Base-by-base conservation (phyloP, 2,113 vertebrate genomes). In the Syngnathoides biaculeatus region DNA sequence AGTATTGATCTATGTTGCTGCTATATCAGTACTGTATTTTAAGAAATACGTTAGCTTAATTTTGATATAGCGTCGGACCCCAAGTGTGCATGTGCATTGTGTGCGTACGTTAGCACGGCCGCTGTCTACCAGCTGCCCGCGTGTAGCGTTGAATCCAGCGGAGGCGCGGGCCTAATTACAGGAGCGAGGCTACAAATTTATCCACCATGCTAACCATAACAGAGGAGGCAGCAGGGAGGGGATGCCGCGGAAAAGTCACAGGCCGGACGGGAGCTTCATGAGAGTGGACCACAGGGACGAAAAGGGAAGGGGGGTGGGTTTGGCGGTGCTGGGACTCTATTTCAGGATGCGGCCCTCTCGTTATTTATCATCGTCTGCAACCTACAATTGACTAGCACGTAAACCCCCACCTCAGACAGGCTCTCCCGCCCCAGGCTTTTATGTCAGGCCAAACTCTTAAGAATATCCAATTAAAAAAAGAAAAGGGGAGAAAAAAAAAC, bases 161-260 rank as follows among this genome's bases (percentile, higher is more conserved):
- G 74, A 86, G 86, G 86, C 84, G 47, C 83, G 77, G 86, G 13
- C 91, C 89, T 93, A 93, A 93, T 93, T 93, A 93, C 92, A 92
- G 92, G 86, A 82, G 86, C 90, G 79, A 68, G 85, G 88, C 89
- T 89, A 90, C 92, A 91, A 84, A 92, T 93, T 92, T 93, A 93
- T 91, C 88, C 89, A 83, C 89, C 87, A 92, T 92, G 91, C 89
- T 92, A 93, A 92, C 92, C 92, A 92, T 82, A 92, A 91, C 89
- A 90, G 90, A 90, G 90, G 89, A 91, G 88, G 89, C 88, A 83
- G 86, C 88, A 91, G 90, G 90, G 91, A 91, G 89, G 89, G 88
- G 88, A 89, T 88, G 83, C 39, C 84, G 85, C 87, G 86, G 90
- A 90, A 89, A 88, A 92, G 89, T 88, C 85, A 88, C 79, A 86